Conservation (phyloP, 2,797 vertebrate species). For the Crypturellus tataupa region DNA sequence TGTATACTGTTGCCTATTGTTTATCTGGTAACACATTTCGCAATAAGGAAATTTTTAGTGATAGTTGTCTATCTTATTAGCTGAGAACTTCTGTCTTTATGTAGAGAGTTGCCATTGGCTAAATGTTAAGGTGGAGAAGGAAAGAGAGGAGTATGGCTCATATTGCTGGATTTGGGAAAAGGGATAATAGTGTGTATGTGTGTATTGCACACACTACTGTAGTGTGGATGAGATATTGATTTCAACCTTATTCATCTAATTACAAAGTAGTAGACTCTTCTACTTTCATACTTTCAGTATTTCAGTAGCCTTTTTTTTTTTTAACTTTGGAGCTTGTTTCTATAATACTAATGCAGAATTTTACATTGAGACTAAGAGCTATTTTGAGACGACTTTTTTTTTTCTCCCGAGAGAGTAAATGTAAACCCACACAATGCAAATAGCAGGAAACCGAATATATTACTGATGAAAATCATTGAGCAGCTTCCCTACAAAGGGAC, state of each 20-base stretch:
- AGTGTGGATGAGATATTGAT: background rate
- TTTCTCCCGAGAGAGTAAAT: background rate
- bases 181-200: background rate
- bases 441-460: background rate
- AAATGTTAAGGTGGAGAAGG: background rate
- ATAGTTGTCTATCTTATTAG: background rate
- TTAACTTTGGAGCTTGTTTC: background rate
- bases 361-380: background rate
- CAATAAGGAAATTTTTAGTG: background rate
- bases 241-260: background rate
- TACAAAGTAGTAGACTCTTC: background rate
- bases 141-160: background rate
- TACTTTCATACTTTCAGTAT: background rate
- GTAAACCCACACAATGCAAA: accelerated
- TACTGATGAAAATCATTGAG: background rate
- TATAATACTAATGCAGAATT: background rate
- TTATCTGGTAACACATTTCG: background rate
- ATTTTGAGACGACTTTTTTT: background rate
- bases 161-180: background rate
- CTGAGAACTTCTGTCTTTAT: background rate
- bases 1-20: background rate
- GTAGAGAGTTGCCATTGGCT: background rate
- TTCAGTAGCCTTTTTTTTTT: background rate
- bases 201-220: accelerated
- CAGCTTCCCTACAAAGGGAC: background rate